Conservation (phyloP, 2,888 invertebrate genomes). For the Rhyacophila evoluta region DNA sequence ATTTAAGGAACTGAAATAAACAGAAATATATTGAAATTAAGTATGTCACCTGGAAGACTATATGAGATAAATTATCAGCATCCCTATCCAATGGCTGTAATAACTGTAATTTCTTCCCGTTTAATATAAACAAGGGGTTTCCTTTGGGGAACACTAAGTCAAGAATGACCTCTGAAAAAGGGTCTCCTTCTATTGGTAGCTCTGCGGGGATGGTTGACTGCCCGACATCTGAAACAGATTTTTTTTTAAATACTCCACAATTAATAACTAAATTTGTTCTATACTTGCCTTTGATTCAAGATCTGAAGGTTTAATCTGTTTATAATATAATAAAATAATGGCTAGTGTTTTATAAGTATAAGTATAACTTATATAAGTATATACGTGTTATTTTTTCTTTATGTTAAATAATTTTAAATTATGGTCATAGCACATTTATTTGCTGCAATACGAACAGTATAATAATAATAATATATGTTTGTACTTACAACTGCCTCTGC, state of each 20-base stretch:
- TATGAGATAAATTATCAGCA: conserved; percentile 86
- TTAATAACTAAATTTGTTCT: too few relatives aligned
- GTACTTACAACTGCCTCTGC: conserved; percentile 85
- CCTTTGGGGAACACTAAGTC: conserved; percentile 86
- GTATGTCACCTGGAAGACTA: conserved; percentile 90
- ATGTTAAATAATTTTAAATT: too few relatives aligned
- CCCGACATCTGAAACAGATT: conserved; percentile 78
- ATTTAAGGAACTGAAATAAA: too few relatives aligned
- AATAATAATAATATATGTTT: conserved; percentile 26
- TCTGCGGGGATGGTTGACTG: conserved; percentile 85
- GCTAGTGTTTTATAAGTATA: too few relatives aligned
- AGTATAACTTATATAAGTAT: too few relatives aligned
- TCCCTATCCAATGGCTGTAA: conserved; percentile 87
- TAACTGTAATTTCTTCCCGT: conserved; percentile 85
- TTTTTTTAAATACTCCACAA: too few relatives aligned
- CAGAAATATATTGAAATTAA: too few relatives aligned
- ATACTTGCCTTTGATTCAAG: too few relatives aligned
- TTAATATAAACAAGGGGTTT: conserved; percentile 81
- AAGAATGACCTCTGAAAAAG: conserved; percentile 80
- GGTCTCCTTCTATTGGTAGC: conserved; percentile 87
- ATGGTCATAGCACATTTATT: too few relatives aligned
- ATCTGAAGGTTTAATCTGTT: too few relatives aligned
- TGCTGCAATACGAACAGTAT: background rate
- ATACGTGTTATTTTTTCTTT: too few relatives aligned
- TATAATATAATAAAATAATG: too few relatives aligned